Percentiles rank a stretch among this genome's conserved stretches.
phyloP scores from a whole-genome alignment of 2,113 vertebrate genomes.

The Philantomba maxwellii region DNA sequence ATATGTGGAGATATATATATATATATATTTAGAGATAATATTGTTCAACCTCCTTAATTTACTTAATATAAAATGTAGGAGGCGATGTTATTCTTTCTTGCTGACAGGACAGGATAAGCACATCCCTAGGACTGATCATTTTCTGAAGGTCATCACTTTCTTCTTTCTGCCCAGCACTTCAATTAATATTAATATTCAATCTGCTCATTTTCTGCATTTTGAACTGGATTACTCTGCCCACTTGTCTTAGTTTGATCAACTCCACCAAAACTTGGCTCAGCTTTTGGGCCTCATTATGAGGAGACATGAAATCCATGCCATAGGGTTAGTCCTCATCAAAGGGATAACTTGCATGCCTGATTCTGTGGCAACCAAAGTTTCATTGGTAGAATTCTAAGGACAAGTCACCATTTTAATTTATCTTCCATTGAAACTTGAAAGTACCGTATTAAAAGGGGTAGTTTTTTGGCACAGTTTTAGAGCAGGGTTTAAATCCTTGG shows the following conservation, averaged over 20 bases:
- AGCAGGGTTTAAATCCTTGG: slow-evolving; percentile 42
- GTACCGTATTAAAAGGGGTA: slow-evolving; percentile 35
- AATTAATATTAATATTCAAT: no score
- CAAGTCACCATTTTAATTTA: slow-evolving; percentile 59
- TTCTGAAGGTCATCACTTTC: background rate
- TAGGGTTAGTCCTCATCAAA: slow-evolving; percentile 56
- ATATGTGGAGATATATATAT: background rate
- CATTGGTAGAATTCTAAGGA: slow-evolving; percentile 51
- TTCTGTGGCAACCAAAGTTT: slow-evolving; percentile 55
- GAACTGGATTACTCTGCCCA: background rate
- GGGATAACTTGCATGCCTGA: slow-evolving; percentile 61
- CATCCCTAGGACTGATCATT: background rate
- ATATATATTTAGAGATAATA: background rate
- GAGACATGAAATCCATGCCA: slow-evolving; percentile 24
- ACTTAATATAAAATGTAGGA: background rate
- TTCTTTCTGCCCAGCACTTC: background rate
- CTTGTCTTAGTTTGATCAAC: background rate
- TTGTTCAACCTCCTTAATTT: background rate
- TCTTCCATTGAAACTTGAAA: slow-evolving; percentile 63
- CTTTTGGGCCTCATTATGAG: slow-evolving; percentile 42
- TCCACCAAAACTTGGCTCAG: slow-evolving; percentile 34
- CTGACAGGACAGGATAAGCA: background rate
- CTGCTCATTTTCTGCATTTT: background rate
- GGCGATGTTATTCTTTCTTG: background rate
- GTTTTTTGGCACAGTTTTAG: slow-evolving; percentile 60